A percentile compares a stretch with the other conserved stretches of the same genome.
phyloP scores from a whole-genome alignment of 2,888 invertebrate genomes.

The Sminthurides aquaticus region DNA sequence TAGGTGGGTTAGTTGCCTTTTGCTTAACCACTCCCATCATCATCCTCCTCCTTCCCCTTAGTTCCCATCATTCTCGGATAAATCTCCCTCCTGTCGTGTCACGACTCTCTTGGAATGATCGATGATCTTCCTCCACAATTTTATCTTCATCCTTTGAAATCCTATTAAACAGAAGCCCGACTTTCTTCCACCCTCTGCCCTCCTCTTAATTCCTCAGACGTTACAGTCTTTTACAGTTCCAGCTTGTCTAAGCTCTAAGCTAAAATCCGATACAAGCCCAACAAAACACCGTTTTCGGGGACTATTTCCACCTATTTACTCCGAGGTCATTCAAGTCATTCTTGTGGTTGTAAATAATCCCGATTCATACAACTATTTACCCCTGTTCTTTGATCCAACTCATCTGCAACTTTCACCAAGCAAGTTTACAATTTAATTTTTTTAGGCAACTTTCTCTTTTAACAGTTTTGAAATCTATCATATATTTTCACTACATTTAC shows the following conservation, averaged over 20 bases:
- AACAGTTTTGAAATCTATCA: too few species aligned
- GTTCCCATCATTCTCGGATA: slow-evolving; percentile 17
- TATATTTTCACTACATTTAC: too few species aligned
- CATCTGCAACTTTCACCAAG: background rate
- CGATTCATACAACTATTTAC: too few species aligned
- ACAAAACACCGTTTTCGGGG: too few species aligned
- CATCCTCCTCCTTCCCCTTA: background rate
- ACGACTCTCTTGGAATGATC: slow-evolving; percentile 16
- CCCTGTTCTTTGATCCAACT: too few species aligned
- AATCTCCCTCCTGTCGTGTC: slow-evolving; percentile 22
- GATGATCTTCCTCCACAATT: slow-evolving; percentile 10
- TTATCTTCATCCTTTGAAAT: background rate
- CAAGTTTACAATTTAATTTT: too few species aligned
- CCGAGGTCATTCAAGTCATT: too few species aligned
- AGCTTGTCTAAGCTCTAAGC: too few species aligned
- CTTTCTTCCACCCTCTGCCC: background rate
- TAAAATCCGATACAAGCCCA: too few species aligned
- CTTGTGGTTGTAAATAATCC: too few species aligned
- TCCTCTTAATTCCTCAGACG: background rate
- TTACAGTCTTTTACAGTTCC: slow-evolving; percentile 1
- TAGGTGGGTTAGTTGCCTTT: background rate
- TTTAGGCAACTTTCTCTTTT: too few species aligned
- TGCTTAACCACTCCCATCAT: background rate
- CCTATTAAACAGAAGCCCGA: slow-evolving; percentile 1
- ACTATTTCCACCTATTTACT: too few species aligned